Conservation (phyloP, 37 sponge, comb jelly and placozoan species). For the Aphrocallistes beatrix region DNA sequence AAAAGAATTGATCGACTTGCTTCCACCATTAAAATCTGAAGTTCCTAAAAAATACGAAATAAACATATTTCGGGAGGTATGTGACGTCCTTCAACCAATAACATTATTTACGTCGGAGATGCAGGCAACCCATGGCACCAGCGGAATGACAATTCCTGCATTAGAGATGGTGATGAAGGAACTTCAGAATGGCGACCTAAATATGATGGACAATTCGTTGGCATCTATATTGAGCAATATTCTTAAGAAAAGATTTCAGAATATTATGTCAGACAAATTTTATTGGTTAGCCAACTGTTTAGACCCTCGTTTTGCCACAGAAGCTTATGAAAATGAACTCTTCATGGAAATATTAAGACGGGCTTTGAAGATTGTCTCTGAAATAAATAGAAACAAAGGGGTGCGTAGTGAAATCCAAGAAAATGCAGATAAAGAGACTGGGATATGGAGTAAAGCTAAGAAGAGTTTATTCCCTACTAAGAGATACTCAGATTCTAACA, state of each 20-base stretch:
- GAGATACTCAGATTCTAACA: not conserved
- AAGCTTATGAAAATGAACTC: not conserved
- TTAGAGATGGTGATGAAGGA: not conserved
- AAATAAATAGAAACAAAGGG: not conserved
- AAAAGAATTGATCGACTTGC: not conserved
- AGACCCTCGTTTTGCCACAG: not conserved
- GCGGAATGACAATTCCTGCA: constrained; percentile 8
- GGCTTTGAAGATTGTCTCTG: not conserved
- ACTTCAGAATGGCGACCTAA: not conserved
- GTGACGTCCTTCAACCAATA: not conserved
- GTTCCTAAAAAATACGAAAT: not conserved
- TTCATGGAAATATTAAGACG: not conserved
- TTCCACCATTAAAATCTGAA: not conserved
- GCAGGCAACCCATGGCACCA: constrained; percentile 12
- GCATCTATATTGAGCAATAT: not conserved
- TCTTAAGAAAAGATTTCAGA: not conserved
- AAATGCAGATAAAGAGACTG: not conserved
- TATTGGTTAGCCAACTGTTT: not conserved
- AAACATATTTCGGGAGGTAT: constrained; percentile 2
- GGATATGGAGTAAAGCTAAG: not conserved
- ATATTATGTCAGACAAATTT: constrained; percentile 3
- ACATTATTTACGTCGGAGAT: not conserved
- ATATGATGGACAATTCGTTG: no score
- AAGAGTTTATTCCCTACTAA: constrained; percentile 15
- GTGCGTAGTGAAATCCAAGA: not conserved